Base-by-base conservation (phyloP, 2,113 vertebrate species). In the Oreamnos americanus region DNA sequence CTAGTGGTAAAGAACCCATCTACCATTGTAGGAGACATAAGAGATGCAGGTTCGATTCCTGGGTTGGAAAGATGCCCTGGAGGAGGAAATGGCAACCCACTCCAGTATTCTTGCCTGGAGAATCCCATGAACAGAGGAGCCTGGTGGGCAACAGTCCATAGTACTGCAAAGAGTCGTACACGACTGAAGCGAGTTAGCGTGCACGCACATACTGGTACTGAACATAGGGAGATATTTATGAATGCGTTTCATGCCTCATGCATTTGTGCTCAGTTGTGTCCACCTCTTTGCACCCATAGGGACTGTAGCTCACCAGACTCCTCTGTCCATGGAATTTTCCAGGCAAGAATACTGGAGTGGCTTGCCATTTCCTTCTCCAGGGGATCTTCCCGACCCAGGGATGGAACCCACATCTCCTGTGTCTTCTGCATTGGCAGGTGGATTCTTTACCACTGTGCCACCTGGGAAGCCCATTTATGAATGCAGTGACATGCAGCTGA, bases 161-260 rank as follows among this genome's bases (percentile, higher is more conserved):
- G 71, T 6, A 6, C 39, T 43, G 23, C 71, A 43, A 43, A 76
- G 39, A 76, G 39, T 13, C 26, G 36, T 43, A 76, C 23, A 14
- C 0, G 3, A 76, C 71, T 76, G 39, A 26, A 25, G 36, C 1
- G 1, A 71, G 17, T 43, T 14, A 43, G 12, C 6, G 7, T 14
- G 71, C 71, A 43, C 23, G 0, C 23, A 76, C 85, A 21, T 60
- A 95, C 17, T 2, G 2, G 7, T 88, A 79, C n/a, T 67, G 43
- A 47, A 55, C 11, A 39, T 30, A 81, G 67, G 45, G 57, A 87
- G 6, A 16, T 64, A 6, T 0, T 85, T 95, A 26, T 83, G 62
- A 87, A 71, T 57, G 10, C 51, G 5, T 26, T 43, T 76, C 71
- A 76, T 4, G 39, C 71, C 6, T 76, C 26, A 39, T 43, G 71